These are phyloP conservation scores for Chelonus insularis DNA, from an alignment of 1,140 invertebrate species.

Conservation along the genomic window DNA sequence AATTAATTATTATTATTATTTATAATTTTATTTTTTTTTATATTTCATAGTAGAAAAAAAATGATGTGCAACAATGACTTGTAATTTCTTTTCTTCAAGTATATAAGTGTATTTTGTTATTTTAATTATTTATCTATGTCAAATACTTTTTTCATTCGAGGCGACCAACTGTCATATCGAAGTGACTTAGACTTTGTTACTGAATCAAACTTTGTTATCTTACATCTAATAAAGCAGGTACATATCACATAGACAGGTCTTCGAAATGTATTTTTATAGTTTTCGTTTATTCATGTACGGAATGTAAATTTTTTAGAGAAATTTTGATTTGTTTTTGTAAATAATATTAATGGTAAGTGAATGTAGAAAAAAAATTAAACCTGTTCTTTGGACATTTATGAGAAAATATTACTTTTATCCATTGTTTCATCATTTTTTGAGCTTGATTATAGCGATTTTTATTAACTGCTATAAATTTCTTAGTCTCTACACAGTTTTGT, in stretches of 20 bases:
- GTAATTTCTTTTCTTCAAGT: too few species aligned
- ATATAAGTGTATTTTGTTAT: neutral
- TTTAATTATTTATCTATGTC: neutral
- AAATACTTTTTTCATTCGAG: constrained; percentile 19
- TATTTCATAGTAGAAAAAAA: too few species aligned
- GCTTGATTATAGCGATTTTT: neutral
- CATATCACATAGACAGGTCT: constrained; percentile 23
- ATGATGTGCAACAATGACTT: too few species aligned
- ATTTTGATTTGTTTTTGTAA: neutral
- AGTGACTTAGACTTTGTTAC: neutral
- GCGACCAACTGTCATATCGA: constrained; percentile 14
- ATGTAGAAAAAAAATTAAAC: neutral
- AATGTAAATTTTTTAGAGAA: neutral
- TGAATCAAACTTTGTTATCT: constrained; percentile 5
- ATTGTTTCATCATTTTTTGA: neutral
- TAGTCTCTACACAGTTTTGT: neutral
- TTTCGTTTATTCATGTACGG: neutral
- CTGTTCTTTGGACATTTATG: neutral
- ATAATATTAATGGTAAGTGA: neutral
- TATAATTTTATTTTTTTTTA: constrained; percentile 4
- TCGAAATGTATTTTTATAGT: constrained; percentile 4
- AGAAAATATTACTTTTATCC: neutral
- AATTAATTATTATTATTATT: constrained; percentile 13
- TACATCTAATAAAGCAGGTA: constrained; percentile 27
- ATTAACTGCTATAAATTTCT: neutral